These are phyloP conservation scores for Brachycybe producta DNA, from an alignment of 2,888 invertebrate species.

Conservation along the genomic window DNA sequence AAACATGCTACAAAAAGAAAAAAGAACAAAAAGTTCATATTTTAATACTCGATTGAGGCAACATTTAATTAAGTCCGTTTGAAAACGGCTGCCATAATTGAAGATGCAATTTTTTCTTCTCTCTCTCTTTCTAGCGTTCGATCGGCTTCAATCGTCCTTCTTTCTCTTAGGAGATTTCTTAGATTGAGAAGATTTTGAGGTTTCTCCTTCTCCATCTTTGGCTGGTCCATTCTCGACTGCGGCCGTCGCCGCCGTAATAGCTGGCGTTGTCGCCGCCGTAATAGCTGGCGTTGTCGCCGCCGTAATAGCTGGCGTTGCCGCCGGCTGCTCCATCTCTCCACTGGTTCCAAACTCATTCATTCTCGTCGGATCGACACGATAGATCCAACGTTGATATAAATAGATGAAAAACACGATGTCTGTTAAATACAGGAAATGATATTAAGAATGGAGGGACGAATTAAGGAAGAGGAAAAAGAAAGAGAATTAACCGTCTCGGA, in stretches of 20 bases:
- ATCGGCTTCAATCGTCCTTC: constrained; percentile 10
- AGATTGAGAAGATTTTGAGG: neutral
- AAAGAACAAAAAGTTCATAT: neutral
- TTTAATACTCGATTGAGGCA: constrained; percentile 1
- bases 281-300: neutral
- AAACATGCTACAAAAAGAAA: constrained; percentile 5
- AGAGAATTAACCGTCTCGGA: constrained; percentile 66
- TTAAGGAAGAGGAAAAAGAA: constrained; percentile 5
- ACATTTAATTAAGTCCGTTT: too few relatives aligned
- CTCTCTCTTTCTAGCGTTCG: neutral
- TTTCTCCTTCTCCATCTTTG: neutral
- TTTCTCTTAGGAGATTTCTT: constrained; percentile 5
- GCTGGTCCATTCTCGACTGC: neutral
- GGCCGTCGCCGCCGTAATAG: neutral
- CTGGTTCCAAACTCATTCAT: constrained; percentile 98
- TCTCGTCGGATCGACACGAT: constrained; percentile 86
- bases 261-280: neutral
- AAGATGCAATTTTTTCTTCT: neutral
- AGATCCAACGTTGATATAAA: constrained; percentile 97
- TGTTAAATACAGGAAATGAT: constrained; percentile 35
- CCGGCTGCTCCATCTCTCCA: constrained; percentile 62
- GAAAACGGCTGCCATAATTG: neutral
- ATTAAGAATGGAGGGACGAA: constrained; percentile 11
- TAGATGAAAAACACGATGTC: constrained; percentile 98
- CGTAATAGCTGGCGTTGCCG: neutral